Evolutionary conservation across 2,888 invertebrate species (phyloP).

Genomic region (Drosophila niveifrons): DNA sequence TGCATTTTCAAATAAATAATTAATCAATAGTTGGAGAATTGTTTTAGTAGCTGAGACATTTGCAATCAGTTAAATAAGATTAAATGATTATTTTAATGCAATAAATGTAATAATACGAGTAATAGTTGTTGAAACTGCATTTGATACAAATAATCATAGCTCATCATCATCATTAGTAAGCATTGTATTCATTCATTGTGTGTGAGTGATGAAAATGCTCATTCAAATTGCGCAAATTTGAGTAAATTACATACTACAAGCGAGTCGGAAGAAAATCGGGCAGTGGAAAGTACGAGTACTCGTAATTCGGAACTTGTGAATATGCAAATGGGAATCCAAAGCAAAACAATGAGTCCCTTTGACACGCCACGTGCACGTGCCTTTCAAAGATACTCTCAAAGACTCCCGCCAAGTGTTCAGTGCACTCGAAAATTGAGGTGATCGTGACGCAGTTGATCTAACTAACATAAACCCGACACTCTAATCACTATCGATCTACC

Average conservation of each 20-base stretch:
- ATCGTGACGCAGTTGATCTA: constrained; percentile 3
- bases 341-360: constrained; percentile 12
- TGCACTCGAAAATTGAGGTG: constrained; percentile 10
- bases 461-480: neutral
- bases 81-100: neutral
- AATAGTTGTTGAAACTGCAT: neutral
- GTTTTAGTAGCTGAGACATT: neutral
- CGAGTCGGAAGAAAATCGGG: neutral
- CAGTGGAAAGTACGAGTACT: constrained; percentile 3
- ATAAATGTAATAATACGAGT: neutral
- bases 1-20: neutral
- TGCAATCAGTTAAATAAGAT: neutral
- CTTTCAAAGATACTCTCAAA: constrained; percentile 1
- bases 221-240: constrained; percentile 3
- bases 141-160: neutral
- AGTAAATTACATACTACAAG: constrained; percentile 12
- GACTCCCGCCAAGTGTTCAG: neutral
- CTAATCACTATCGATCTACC: constrained; percentile 3
- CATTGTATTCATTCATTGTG: neutral
- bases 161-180: neutral
- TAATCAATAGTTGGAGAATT: neutral
- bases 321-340: constrained; percentile 3
- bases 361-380: constrained; percentile 3
- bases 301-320: neutral
- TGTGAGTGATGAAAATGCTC: neutral